Conservation (phyloP, 1,140 invertebrate species). For the Adoxophyes honmai region DNA sequence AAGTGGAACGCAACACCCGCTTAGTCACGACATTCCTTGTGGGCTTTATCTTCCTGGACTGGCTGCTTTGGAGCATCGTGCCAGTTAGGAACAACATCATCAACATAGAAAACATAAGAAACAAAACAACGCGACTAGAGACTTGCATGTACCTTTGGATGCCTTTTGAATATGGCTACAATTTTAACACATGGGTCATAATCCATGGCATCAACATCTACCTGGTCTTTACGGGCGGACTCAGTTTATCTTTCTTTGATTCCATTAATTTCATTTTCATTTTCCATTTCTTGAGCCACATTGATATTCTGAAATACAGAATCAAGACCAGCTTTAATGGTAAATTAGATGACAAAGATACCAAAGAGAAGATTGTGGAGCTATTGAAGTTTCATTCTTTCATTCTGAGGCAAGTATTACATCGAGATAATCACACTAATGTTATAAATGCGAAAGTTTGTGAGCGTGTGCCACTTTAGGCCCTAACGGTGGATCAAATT, state of each 20-base stretch:
- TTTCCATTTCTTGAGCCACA: constrained; percentile 44
- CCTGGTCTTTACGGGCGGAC: constrained; percentile 20
- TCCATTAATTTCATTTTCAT: constrained; percentile 34
- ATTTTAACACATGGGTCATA: constrained; percentile 30
- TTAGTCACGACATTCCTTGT: constrained; percentile 30
- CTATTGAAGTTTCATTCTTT: constrained; percentile 43
- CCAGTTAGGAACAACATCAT: constrained; percentile 33
- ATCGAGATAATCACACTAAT: no score
- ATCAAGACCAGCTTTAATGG: constrained; percentile 25
- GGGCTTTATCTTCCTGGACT: constrained; percentile 28
- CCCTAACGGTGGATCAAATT: no score
- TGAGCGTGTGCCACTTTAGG: no score
- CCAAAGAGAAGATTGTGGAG: constrained; percentile 25
- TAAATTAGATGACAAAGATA: constrained; percentile 24
- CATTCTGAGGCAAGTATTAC: constrained; percentile 37
- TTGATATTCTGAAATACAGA: constrained; percentile 37
- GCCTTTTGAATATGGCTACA: constrained; percentile 42
- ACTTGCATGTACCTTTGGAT: constrained; percentile 40
- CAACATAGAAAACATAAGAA: constrained; percentile 33
- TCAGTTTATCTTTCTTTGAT: constrained; percentile 32
- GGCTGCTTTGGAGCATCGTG: constrained; percentile 30
- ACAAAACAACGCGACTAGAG: constrained; percentile 31
- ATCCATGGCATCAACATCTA: constrained; percentile 30
- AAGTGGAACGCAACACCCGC: constrained; percentile 30
- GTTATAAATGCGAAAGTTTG: no score